Evolutionary conservation across 2,888 invertebrate species (phyloP).

Genomic region (Parapristionchus giblindavisi): DNA sequence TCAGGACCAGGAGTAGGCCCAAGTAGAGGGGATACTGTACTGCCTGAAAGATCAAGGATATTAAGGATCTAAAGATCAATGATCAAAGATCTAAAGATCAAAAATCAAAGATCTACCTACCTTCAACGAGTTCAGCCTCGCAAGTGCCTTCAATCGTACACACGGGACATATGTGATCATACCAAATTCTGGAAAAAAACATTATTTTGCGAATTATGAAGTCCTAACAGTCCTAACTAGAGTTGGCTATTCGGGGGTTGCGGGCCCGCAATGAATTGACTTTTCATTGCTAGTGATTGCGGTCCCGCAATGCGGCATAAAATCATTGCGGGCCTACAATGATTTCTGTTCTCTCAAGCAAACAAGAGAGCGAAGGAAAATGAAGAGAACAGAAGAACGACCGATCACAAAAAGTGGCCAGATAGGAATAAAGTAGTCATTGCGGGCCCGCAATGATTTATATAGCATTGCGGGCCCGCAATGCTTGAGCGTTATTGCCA

Average conservation of each 20-base stretch:
- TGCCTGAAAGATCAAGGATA: constrained; percentile 8
- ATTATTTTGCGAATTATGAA: background rate
- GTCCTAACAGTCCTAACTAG: too few relatives aligned
- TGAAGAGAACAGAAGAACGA: background rate
- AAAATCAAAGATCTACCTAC: constrained; percentile 8
- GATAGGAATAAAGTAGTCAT: too few relatives aligned
- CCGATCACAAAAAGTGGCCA: background rate
- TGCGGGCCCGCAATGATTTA: too few relatives aligned
- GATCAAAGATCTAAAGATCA: background rate
- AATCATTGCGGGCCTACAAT: too few relatives aligned
- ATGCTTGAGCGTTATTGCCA: too few relatives aligned
- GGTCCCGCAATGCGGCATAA: too few relatives aligned
- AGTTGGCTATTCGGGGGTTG: too few relatives aligned
- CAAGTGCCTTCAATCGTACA: constrained; percentile 57
- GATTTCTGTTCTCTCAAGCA: too few relatives aligned
- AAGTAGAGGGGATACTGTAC: constrained; percentile 21
- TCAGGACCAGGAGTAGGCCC: background rate
- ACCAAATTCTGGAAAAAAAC: constrained; percentile 53
- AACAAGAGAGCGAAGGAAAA: too few relatives aligned
- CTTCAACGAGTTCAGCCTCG: constrained; percentile 45
- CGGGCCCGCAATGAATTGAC: too few relatives aligned
- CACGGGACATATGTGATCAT: constrained; percentile 55
- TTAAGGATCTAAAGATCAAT: background rate
- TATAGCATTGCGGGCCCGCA: too few relatives aligned
- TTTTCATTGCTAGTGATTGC: too few relatives aligned